phyloP scores from a whole-genome alignment of 2,888 invertebrate genomes.

The Aricia artaxerxes region DNA sequence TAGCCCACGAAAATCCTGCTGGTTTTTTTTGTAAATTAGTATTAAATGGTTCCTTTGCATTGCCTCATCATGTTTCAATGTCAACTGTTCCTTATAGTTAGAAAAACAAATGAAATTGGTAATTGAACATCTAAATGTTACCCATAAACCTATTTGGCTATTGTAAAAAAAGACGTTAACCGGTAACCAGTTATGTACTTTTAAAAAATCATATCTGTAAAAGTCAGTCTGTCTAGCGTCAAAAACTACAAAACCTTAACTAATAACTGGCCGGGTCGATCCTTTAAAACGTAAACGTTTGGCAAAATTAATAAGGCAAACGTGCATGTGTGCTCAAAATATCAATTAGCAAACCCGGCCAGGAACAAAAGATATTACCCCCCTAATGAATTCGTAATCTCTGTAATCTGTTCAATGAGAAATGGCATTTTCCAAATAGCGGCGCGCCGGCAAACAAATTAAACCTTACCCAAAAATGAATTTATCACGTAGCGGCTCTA shows the following conservation, averaged over 20 bases:
- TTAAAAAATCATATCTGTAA: no score
- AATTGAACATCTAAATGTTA: no score
- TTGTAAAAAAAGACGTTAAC: no score
- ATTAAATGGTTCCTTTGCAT: not conserved
- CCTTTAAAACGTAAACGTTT: conserved; percentile 3
- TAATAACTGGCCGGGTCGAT: conserved; percentile 5
- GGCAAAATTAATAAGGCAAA: conserved; percentile 26
- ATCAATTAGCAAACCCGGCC: conserved; percentile 68
- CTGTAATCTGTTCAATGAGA: conserved; percentile 79
- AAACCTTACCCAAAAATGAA: conserved; percentile 78
- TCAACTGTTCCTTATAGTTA: no score
- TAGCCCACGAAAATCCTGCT: no score
- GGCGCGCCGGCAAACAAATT: conserved; percentile 72
- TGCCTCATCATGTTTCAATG: not conserved
- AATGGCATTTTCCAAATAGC: conserved; percentile 72
- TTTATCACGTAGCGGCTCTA: conserved; percentile 66
- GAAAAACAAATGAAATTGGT: no score
- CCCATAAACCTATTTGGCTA: no score
- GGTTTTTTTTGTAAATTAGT: not conserved
- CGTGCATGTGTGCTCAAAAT: conserved; percentile 66
- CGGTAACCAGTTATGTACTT: no score
- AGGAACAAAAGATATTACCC: conserved; percentile 68
- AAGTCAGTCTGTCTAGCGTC: no score
- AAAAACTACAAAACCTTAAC: not conserved
- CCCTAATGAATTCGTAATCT: conserved; percentile 80